Percentiles rank a stretch among this genome's conserved stretches.
phyloP scores from a whole-genome alignment of 2,797 vertebrate species.

The Trachurus trachurus region DNA sequence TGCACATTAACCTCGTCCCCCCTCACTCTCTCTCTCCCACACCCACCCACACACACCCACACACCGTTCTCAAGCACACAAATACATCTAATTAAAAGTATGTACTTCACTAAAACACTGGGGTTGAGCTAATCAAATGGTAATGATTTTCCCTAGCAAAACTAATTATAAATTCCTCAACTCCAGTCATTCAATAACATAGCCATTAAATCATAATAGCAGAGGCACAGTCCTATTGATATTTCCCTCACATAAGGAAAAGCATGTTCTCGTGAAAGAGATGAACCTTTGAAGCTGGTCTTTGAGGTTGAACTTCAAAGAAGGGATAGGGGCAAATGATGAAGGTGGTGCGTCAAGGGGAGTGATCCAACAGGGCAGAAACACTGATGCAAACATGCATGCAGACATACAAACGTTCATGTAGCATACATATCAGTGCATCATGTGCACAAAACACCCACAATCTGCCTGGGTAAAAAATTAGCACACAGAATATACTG shows the following conservation, averaged over 20 bases:
- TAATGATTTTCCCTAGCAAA: conserved; percentile 74
- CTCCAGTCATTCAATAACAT: conserved; percentile 76
- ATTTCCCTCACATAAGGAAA: conserved; percentile 80
- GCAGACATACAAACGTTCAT: conserved; percentile 18
- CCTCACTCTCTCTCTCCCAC: background rate
- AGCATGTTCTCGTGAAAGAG: conserved; percentile 63
- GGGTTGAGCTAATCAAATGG: conserved; percentile 76
- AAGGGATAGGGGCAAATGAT: conserved; percentile 50
- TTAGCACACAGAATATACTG: background rate
- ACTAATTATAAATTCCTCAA: conserved; percentile 79
- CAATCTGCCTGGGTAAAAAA: background rate
- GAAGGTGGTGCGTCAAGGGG: conserved; percentile 47
- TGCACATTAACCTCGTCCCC: background rate
- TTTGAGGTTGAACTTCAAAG: conserved; percentile 83
- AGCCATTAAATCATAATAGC: conserved; percentile 74
- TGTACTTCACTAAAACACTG: conserved; percentile 60
- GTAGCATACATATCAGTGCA: background rate
- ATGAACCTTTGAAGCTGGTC: conserved; percentile 79
- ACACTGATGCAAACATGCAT: conserved; percentile 25
- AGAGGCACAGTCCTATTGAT: conserved; percentile 71
- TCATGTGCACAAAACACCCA: background rate
- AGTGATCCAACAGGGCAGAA: conserved; percentile 24
- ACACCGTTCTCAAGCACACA: conserved; percentile 26
- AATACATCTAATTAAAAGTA: conserved; percentile 52
- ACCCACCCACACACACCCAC: background rate